A percentile compares a stretch with the other conserved stretches of the same genome.
These are phyloP conservation scores for Tipula unca DNA, from an alignment of 2,888 invertebrate genomes.

Conservation along the genomic window DNA sequence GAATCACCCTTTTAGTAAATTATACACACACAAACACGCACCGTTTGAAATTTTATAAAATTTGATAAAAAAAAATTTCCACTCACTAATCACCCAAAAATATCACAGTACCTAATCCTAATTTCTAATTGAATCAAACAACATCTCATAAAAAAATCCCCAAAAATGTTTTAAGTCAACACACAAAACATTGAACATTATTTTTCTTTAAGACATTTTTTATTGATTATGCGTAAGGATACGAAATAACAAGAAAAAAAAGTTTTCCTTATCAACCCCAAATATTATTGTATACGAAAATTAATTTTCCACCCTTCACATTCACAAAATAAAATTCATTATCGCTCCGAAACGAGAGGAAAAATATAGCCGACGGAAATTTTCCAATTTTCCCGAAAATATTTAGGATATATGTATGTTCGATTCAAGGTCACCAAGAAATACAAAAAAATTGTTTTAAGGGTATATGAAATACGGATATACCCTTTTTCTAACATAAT, in stretches of 20 bases:
- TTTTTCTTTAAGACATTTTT: background rate
- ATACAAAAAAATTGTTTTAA: background rate
- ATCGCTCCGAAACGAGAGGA: background rate
- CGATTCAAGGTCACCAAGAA: background rate
- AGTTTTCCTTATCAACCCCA: background rate
- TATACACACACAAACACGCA: no score
- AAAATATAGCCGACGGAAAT: background rate
- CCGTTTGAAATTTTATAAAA: background rate
- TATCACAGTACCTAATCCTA: background rate
- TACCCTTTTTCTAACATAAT: background rate
- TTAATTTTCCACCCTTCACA: background rate
- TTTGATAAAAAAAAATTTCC: background rate
- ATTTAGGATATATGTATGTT: background rate
- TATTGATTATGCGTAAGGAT: background rate
- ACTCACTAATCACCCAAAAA: background rate
- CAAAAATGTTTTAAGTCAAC: background rate
- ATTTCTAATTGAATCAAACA: conserved; percentile 1
- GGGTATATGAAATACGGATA: background rate
- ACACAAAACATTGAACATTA: background rate
- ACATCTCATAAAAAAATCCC: background rate
- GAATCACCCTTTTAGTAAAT: background rate
- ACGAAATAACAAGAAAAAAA: background rate
- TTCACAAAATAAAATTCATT: background rate
- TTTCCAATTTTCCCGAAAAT: background rate
- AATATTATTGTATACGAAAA: background rate